Conservation (phyloP, 2,888 invertebrate species). For the Sussaba pulchella region DNA sequence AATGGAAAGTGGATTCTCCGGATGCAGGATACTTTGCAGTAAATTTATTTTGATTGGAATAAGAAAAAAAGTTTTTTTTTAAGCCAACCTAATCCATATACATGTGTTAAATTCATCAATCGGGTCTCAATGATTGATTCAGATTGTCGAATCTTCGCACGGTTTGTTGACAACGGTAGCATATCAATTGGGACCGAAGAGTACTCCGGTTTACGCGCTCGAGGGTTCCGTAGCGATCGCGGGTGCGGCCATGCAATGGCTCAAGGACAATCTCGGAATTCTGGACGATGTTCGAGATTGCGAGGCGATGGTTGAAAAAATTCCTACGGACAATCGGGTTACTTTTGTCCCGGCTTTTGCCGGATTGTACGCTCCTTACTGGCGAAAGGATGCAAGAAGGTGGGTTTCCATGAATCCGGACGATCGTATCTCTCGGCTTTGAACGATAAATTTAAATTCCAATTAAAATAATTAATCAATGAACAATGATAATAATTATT, state of each 20-base stretch:
- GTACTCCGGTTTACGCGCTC: conserved; percentile 93
- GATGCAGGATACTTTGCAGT: no score
- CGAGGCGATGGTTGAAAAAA: conserved; percentile 90
- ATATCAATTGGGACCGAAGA: conserved; percentile 94
- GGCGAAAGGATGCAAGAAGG: conserved; percentile 98
- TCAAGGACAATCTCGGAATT: conserved; percentile 95
- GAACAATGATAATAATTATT: no score
- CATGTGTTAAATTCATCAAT: no score
- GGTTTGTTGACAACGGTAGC: conserved; percentile 98
- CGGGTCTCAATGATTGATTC: no score
- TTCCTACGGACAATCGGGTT: conserved; percentile 90
- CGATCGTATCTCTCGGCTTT: conserved; percentile 47
- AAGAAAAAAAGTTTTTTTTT: no score
- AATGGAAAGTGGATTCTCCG: no score
- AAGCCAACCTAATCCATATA: no score
- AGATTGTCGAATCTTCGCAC: conserved; percentile 92
- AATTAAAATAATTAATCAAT: no score
- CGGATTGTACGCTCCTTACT: conserved; percentile 98
- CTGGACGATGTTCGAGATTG: conserved; percentile 90
- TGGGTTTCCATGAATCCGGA: no score
- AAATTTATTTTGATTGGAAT: no score
- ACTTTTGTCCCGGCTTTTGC: conserved; percentile 99
- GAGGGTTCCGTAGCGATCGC: conserved; percentile 96
- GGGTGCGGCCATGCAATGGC: conserved; percentile 96
- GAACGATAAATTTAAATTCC: no score